A percentile compares a stretch with the other conserved stretches of the same genome.
phyloP scores from a whole-genome alignment of 2,113 vertebrate genomes.

The Oophaga pumilio region DNA sequence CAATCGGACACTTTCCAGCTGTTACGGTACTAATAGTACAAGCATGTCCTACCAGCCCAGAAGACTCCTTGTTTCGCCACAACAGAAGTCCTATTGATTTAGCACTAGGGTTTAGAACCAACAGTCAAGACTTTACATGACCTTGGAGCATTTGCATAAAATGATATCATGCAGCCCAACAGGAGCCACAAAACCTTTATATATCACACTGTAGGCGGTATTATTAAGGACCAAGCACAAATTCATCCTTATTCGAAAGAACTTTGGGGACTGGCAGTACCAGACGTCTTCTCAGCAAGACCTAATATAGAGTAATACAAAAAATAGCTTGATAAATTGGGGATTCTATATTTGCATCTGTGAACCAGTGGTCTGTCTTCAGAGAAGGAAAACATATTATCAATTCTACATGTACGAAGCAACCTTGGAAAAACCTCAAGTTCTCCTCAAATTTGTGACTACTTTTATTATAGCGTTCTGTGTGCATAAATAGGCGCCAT shows the following conservation, averaged over 20 bases:
- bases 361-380: neutral
- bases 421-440: neutral
- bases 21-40: neutral
- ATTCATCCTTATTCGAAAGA: neutral
- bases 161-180: neutral
- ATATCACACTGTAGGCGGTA: neutral
- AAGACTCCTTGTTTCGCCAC: neutral
- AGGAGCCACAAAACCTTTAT: neutral
- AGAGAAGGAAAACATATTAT: neutral
- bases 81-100: neutral
- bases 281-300: neutral
- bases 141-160: neutral
- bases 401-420: neutral
- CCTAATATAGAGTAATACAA: neutral
- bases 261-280: neutral
- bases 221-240: neutral
- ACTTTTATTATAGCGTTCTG: neutral
- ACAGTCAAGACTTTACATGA: neutral
- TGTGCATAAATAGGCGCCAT: neutral
- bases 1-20: neutral
- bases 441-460: neutral
- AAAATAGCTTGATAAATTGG: neutral
- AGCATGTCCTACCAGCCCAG: neutral
- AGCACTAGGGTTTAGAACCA: neutral
- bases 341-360: neutral